phyloP scores from a whole-genome alignment of 2,888 invertebrate genomes.

The Scelioninae gen. 2 region DNA sequence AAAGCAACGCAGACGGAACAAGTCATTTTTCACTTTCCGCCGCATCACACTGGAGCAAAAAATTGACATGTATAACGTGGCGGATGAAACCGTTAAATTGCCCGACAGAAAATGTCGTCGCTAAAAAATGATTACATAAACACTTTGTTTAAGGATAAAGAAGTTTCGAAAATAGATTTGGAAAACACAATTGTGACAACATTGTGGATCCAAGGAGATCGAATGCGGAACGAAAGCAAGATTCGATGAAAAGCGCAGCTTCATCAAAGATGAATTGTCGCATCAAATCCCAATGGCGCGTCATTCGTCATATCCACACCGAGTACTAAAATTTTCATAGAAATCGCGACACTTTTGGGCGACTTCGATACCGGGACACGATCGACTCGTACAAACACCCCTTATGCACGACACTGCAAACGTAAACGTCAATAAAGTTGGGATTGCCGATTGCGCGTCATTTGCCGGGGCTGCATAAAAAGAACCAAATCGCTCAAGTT shows the following conservation, averaged over 20 bases:
- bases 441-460: constrained; percentile 21
- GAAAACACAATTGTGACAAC: too few relatives aligned
- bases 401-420: constrained; percentile 7
- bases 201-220: too few relatives aligned
- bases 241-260: constrained; percentile 21
- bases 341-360: constrained; percentile 20
- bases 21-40: neutral
- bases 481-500: neutral
- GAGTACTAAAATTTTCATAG: constrained; percentile 21
- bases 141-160: too few relatives aligned
- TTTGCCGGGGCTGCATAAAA: constrained; percentile 7
- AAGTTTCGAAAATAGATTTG: too few relatives aligned
- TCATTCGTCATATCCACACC: constrained; percentile 22
- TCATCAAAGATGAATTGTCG: constrained; percentile 10
- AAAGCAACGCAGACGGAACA: neutral
- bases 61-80: neutral
- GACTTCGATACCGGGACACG: constrained; percentile 18
- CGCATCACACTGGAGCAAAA: neutral
- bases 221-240: neutral
- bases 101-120: too few relatives aligned
- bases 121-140: too few relatives aligned
- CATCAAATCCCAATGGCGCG: constrained; percentile 5
- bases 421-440: constrained; percentile 32
- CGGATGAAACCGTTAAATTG: neutral
- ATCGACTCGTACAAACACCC: constrained; percentile 4